Conservation (phyloP, 2,113 vertebrate genomes). For the Thomomys bottae region DNA sequence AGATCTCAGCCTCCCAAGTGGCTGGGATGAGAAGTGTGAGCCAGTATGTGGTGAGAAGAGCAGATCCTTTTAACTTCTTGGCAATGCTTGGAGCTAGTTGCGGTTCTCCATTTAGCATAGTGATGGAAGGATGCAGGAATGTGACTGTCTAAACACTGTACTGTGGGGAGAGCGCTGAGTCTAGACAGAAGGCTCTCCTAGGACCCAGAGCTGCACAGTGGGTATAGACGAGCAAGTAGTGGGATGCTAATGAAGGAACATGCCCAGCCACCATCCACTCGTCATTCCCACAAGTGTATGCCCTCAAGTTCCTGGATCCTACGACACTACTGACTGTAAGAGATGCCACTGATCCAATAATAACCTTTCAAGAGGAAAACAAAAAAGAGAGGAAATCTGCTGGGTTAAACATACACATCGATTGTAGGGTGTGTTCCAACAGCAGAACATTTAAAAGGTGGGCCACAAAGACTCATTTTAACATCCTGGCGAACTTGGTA, state of each 20-base stretch:
- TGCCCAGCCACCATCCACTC: fast-evolving
- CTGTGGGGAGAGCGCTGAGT: no score
- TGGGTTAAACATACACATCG: neutral
- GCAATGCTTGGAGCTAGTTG: neutral
- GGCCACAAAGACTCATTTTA: neutral
- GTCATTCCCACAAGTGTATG: fast-evolving
- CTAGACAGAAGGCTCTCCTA: neutral
- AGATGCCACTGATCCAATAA: neutral
- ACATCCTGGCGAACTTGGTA: neutral
- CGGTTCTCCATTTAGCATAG: neutral
- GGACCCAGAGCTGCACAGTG: neutral
- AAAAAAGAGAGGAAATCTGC: no score
- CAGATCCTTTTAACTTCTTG: neutral
- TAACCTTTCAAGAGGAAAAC: neutral
- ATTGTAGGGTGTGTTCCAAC: neutral
- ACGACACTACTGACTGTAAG: neutral
- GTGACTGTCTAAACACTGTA: neutral
- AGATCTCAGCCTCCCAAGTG: neutral
- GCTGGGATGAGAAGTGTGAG: no score
- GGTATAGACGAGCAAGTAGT: no score
- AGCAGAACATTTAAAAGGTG: neutral
- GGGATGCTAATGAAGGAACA: fast-evolving
- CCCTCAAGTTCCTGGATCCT: neutral
- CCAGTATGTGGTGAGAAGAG: fast-evolving
- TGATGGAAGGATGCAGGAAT: fast-evolving